These are phyloP conservation scores for Cecidostiba fungosa DNA, from an alignment of 2,888 invertebrate genomes.

Conservation along the genomic window DNA sequence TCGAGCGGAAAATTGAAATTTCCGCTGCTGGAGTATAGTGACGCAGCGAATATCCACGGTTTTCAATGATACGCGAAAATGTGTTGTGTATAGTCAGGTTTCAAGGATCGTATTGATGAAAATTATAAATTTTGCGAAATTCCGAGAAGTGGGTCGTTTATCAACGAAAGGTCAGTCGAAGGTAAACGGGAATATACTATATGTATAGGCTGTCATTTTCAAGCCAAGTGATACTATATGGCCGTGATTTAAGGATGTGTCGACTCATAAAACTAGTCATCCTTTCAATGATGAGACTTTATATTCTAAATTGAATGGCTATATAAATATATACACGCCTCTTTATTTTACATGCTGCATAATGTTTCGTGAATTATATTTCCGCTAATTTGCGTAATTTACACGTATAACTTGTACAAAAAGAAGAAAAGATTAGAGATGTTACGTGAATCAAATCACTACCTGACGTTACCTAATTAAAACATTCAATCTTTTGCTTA, in stretches of 20 bases:
- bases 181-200: not conserved
- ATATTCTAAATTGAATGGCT: constrained; percentile 7
- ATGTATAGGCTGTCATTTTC: constrained; percentile 7
- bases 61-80: not conserved
- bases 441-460: too few relatives aligned
- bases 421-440: too few relatives aligned
- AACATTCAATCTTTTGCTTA: too few relatives aligned
- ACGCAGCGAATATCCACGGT: not conserved
- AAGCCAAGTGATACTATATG: not conserved
- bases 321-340: too few relatives aligned
- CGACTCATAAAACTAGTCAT: constrained; percentile 6
- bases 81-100: not conserved
- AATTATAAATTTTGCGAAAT: not conserved
- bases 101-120: not conserved
- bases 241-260: not conserved
- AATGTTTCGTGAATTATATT: too few relatives aligned
- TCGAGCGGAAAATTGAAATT: not conserved
- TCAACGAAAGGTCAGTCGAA: not conserved
- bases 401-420: too few relatives aligned
- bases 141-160: not conserved
- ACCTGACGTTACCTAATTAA: too few relatives aligned
- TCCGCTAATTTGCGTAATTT: too few relatives aligned
- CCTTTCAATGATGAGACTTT: constrained; percentile 6
- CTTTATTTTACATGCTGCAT: not conserved
- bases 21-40: too few relatives aligned